phyloP scores from a whole-genome alignment of 2,797 vertebrate genomes.

The Alectoris magna region DNA sequence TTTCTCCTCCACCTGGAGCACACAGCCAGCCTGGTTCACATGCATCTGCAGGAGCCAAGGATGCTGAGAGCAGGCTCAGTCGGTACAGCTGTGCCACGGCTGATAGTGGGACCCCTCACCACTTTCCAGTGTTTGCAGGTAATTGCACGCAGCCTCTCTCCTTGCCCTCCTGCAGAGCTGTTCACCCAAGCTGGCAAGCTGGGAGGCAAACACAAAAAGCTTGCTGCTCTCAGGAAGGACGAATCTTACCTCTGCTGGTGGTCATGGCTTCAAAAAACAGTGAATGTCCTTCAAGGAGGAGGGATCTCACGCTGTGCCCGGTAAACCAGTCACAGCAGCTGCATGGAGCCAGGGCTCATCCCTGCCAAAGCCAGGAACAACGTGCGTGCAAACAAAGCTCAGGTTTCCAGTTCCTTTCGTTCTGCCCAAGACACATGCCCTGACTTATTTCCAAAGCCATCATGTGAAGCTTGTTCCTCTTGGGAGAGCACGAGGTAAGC shows the following conservation, averaged over 20 bases:
- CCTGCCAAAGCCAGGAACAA: background rate
- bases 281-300: background rate
- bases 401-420: background rate
- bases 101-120: background rate
- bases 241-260: background rate
- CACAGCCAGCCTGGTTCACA: background rate
- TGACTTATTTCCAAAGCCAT: accelerated
- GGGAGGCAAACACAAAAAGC: background rate
- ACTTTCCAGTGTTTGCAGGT: background rate
- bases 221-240: background rate
- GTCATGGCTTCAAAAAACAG: background rate
- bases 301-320: background rate
- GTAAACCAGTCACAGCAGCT: background rate
- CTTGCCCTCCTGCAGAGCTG: background rate
- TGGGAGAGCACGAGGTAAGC: background rate
- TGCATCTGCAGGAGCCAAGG: background rate
- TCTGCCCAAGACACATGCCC: background rate
- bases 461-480: background rate
- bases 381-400: background rate
- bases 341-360: background rate
- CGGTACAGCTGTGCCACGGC: background rate
- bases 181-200: background rate
- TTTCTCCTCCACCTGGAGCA: background rate
- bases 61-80: background rate
- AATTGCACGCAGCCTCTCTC: background rate